phyloP scores from a whole-genome alignment of 2,888 invertebrate genomes.

The Adela reaumurella region DNA sequence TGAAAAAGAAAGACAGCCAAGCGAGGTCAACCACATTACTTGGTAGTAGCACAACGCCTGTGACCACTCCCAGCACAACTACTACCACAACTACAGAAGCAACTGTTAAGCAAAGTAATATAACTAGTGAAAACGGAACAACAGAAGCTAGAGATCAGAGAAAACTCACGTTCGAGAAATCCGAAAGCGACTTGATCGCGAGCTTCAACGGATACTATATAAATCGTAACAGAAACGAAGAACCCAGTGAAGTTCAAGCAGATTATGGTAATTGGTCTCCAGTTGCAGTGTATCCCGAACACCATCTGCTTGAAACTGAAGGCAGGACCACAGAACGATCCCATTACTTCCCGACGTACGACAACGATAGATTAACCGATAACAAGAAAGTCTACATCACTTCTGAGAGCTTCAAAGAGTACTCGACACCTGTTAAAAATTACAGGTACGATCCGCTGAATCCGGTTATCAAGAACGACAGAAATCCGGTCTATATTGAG shows the following conservation, averaged over 20 bases:
- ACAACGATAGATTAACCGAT: conserved; percentile 39
- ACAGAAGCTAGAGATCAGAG: conserved; percentile 41
- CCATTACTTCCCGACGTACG: conserved; percentile 47
- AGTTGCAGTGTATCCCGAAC: conserved; percentile 47
- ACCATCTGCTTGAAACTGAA: conserved; percentile 44
- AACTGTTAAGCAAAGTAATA: conserved; percentile 21
- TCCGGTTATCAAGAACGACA: conserved; percentile 49
- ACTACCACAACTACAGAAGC: conserved; percentile 23
- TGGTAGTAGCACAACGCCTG: conserved; percentile 22
- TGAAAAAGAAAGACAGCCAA: conserved; percentile 65
- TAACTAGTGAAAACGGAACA: conserved; percentile 33
- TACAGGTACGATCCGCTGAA: conserved; percentile 48
- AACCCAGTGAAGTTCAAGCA: conserved; percentile 41
- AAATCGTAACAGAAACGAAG: conserved; percentile 40
- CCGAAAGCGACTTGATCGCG: conserved; percentile 41
- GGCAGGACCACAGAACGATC: conserved; percentile 33
- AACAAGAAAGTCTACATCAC: conserved; percentile 49
- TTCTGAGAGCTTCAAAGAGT: conserved; percentile 40
- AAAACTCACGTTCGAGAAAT: conserved; percentile 33
- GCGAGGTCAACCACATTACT: conserved; percentile 23
- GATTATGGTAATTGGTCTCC: conserved; percentile 55
- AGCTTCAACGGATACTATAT: conserved; percentile 44
- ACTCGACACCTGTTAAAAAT: conserved; percentile 39
- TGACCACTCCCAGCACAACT: conserved; percentile 27
- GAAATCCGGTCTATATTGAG: conserved; percentile 55